These are phyloP conservation scores for Syrmaticus mikado DNA, from an alignment of 2,113 vertebrate genomes.

Conservation along the genomic window DNA sequence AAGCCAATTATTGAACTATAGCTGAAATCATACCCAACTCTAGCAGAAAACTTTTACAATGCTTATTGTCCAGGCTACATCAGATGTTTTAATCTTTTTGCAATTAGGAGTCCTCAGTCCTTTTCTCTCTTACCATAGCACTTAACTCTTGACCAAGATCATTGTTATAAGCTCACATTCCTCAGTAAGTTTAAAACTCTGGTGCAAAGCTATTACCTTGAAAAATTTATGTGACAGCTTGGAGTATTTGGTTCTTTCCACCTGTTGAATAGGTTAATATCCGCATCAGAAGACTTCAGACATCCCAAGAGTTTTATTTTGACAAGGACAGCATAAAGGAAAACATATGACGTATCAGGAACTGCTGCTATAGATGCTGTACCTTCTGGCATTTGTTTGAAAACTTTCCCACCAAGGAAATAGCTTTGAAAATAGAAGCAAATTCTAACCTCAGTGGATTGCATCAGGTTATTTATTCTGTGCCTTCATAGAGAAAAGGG, in stretches of 20 bases:
- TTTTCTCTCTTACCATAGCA: background rate
- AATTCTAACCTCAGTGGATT: background rate
- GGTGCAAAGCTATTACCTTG: background rate
- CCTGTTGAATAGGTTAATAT: background rate
- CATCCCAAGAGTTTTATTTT: background rate
- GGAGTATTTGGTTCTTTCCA: background rate
- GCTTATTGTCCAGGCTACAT: background rate
- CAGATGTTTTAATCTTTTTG: background rate
- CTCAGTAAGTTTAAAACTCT: background rate
- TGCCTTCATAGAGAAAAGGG: background rate
- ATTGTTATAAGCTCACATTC: background rate
- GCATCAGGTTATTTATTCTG: background rate
- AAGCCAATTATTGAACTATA: rapidly evolving
- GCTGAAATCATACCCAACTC: background rate
- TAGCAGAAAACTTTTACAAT: background rate
- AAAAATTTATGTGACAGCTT: background rate
- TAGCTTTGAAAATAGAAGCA: background rate
- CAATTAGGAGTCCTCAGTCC: background rate
- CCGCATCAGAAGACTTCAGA: background rate
- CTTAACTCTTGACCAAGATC: background rate
- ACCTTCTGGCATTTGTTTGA: background rate
- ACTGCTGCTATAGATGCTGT: background rate
- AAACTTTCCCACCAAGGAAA: background rate
- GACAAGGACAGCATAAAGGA: background rate
- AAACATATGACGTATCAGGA: too few relatives aligned